Evolutionary conservation across 2,113 vertebrate species (phyloP), one percentile per base, ranked within the genome.

Genomic region (Microtus montanus): DNA sequence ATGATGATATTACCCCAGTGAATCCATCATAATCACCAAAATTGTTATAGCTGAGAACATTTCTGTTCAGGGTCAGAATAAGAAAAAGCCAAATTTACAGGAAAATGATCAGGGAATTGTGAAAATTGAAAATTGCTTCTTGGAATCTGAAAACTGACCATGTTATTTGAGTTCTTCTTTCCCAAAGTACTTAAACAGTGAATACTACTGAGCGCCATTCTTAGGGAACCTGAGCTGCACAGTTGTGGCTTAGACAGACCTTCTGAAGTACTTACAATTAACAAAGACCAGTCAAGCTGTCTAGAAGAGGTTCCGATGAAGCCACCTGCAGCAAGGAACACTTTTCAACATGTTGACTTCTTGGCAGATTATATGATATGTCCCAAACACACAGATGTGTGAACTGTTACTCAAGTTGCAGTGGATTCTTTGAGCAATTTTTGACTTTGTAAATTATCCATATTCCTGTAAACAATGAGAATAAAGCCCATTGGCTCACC

Each of bases 361-460:
- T n/a, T 1, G 0, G 1, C 3, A 61, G 35, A 22, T 58, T 38
- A n/a, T 61, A 12, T 1, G 14, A 22, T 15, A 38, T 38, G 7
- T 61, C 35, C 22, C 35, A 61, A 24, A 61, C 26, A 61, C 14
- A 22, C 12, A 61, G 22, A 2, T 15, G 61, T 61, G 12, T 38
- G 79, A 38, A 24, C 35, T 61, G 35, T 26, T 24, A 82, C 35
- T 0, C 20, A 38, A 26, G 6, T 3, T 82, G 24, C 3, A 3
- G 12, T 38, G 12, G 54, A 35, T n/a, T 38, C 13, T 28, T 79
- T 22, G 30, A 22, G 2, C 2, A 79, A 22, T 35, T 12, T 19
- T 71, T 17, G 17, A 58, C 58, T 58, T 58, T 20, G 35, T 38
- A 38, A 82, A 54, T 54, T 54, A 54, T n/a, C 77, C 49, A 80